These are phyloP conservation scores for Prionailurus bengalensis DNA, from an alignment of 2,113 vertebrate genomes.

Conservation along the genomic window DNA sequence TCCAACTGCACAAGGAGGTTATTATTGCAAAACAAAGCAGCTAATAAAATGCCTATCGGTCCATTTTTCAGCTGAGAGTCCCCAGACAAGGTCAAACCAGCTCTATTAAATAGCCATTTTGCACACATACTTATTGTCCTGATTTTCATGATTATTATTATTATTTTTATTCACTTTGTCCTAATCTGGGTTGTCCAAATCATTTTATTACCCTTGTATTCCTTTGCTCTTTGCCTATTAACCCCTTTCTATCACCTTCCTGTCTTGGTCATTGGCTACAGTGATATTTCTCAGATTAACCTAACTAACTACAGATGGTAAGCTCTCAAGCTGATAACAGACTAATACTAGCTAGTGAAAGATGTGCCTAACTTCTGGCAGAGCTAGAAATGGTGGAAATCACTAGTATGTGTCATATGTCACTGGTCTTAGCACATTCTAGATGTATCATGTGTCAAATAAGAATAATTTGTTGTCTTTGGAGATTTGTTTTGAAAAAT, in stretches of 20 bases:
- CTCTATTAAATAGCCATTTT: neutral
- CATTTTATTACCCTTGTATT: neutral
- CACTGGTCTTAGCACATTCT: neutral
- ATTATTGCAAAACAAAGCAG: neutral
- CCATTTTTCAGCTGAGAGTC: neutral
- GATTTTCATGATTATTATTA: neutral
- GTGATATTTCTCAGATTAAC: neutral
- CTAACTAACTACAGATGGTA: neutral
- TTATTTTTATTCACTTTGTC: neutral
- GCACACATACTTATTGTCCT: accelerated
- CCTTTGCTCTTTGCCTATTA: neutral
- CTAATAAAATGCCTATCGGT: neutral
- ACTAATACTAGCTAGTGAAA: neutral
- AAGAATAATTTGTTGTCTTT: neutral
- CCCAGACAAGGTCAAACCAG: neutral
- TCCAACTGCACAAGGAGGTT: neutral
- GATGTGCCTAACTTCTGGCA: neutral
- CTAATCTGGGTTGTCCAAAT: neutral
- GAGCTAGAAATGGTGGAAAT: neutral
- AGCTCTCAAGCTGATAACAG: neutral
- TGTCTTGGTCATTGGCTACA: neutral
- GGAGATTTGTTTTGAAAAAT: neutral
- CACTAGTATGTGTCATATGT: neutral
- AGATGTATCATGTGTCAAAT: neutral
- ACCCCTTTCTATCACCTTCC: neutral